Conservation (phyloP, 2,797 vertebrate genomes). For the Hydrocynus forskahlii region DNA sequence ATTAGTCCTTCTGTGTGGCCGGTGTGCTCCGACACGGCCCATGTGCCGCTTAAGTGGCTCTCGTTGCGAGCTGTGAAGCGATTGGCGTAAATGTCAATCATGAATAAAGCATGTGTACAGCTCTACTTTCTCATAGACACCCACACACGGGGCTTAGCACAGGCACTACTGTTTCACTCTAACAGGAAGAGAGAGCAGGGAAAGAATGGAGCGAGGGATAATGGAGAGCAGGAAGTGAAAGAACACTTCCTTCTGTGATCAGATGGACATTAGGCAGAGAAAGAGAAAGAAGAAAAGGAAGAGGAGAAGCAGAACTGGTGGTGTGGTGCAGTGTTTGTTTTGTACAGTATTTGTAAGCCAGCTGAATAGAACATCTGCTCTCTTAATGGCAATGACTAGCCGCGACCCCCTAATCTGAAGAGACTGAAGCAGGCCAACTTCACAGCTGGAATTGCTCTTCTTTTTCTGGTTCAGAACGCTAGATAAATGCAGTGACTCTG, state of each 20-base stretch:
- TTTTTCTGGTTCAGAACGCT: neutral
- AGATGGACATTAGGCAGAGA: conserved; percentile 35
- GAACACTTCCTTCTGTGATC: conserved; percentile 30
- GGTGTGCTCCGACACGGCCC: conserved; percentile 58
- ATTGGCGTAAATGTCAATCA: conserved; percentile 73
- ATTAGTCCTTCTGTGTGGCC: conserved; percentile 8
- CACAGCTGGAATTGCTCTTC: conserved; percentile 32
- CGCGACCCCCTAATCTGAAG: conserved; percentile 67
- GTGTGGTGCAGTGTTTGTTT: conserved; percentile 50
- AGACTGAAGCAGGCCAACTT: conserved; percentile 57
- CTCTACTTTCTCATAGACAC: conserved; percentile 74
- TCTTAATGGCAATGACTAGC: conserved; percentile 70
- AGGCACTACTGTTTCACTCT: conserved; percentile 62
- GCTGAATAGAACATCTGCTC: conserved; percentile 62
- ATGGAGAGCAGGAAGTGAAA: conserved; percentile 12
- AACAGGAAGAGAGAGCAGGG: conserved; percentile 58
- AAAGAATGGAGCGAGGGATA: neutral
- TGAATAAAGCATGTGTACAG: conserved; percentile 76
- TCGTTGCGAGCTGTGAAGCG: conserved; percentile 69
- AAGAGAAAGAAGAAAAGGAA: conserved; percentile 19
- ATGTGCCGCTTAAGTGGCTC: conserved; percentile 70
- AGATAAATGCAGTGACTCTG: neutral
- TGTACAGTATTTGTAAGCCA: conserved; percentile 62
- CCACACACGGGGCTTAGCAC: conserved; percentile 64
- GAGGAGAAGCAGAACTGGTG: neutral